These are phyloP conservation scores for Chironomus riparius DNA, from an alignment of 2,888 invertebrate species.

Conservation along the genomic window DNA sequence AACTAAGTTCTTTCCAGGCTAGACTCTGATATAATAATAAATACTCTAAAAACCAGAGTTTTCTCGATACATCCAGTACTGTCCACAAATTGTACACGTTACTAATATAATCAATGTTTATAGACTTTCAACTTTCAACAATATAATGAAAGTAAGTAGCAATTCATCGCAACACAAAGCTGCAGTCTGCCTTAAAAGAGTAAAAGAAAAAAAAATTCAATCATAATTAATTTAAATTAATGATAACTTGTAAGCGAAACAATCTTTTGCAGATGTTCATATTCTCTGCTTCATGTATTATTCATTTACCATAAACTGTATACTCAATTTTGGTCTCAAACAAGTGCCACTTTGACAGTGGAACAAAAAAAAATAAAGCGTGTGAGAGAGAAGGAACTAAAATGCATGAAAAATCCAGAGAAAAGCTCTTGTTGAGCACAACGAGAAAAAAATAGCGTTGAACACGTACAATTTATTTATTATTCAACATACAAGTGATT, in stretches of 20 bases:
- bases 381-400: neutral
- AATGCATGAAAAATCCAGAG: neutral
- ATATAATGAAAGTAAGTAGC: too few relatives aligned
- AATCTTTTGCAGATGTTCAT: neutral
- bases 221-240: constrained; percentile 10
- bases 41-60: too few relatives aligned
- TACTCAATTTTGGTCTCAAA: constrained; percentile 8
- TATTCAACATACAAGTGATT: constrained; percentile 23
- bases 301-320: constrained; percentile 1
- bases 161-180: too few relatives aligned
- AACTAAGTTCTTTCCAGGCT: too few relatives aligned
- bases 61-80: too few relatives aligned
- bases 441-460: neutral
- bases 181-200: too few relatives aligned
- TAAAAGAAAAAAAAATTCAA: neutral
- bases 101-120: too few relatives aligned
- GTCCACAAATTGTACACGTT: too few relatives aligned
- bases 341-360: neutral
- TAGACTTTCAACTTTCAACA: too few relatives aligned
- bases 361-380: neutral
- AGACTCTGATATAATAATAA: too few relatives aligned
- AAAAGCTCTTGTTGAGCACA: neutral
- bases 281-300: neutral
- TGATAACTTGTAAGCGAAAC: neutral
- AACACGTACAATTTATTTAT: constrained; percentile 21